Base-by-base conservation (phyloP, 2,113 vertebrate genomes). In the Zapornia atra region DNA sequence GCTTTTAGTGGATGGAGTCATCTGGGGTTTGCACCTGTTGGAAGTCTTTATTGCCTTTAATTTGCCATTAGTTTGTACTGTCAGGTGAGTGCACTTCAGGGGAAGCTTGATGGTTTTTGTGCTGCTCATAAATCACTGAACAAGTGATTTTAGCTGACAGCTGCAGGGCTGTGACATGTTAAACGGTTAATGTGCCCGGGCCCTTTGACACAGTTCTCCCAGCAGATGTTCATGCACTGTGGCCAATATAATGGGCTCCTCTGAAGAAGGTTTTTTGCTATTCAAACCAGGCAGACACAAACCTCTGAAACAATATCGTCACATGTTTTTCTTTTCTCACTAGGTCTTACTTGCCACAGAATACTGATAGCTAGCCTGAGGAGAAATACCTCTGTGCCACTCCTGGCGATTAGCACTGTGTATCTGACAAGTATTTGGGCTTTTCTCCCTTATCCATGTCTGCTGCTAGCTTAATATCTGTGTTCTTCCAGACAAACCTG, bases 231-330 rank as follows among this genome's bases (percentile, higher is more conserved):
- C 84, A 0, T 15, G 44, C 1, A 0, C 78, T 78, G 12, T 46
- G 77, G 57, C 70, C 40, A 1, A 50, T 85, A 85, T 48, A 95
- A 96, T 92, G 86, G 91, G 86, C 90, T 96, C 81, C 81, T 96
- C 94, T 84, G 89, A 95, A 94, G 91, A 84, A 95, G 89, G 53
- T 73, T 89, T 96, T 95, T 92, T 90, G 78, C 84, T 91, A 59
- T 95, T 94, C 93, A 94, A 40, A 56, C 94, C 81, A 92, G 94
- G 90, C 87, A 91, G 84, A 92, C 53, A 15, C 61, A 96, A 91
- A 95, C 78, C 84, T 82, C 81, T 82, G 81, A 89, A 97, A 96
- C 89, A 91, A 82, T 95, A 84, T 78, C 2, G 0, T 94, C 78
- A 71, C 73, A 48, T 86, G 82, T 46, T 92, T 91, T 86, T 71